Percentiles rank a stretch among this genome's conserved stretches.
These are phyloP conservation scores for Strigamia crassipes DNA, from an alignment of 2,888 invertebrate genomes.

Conservation along the genomic window DNA sequence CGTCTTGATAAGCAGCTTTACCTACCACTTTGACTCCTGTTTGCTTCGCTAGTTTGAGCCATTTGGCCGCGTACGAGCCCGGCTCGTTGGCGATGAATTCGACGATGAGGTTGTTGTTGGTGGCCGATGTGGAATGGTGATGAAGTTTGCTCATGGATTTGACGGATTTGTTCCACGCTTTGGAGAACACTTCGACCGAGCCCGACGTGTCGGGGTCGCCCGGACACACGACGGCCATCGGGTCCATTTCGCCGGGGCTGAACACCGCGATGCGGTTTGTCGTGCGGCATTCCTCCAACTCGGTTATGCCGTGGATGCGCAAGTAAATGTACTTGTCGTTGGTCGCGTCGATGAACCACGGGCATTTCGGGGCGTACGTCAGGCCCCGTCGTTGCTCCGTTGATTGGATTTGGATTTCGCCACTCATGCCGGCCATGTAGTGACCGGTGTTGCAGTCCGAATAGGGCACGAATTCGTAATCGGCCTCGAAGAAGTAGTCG, in stretches of 20 bases:
- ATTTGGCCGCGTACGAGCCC: conserved; percentile 74
- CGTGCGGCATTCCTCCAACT: conserved; percentile 66
- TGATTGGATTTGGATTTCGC: conserved; percentile 72
- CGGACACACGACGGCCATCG: conserved; percentile 49
- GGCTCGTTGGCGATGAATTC: conserved; percentile 75
- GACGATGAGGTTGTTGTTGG: conserved; percentile 70
- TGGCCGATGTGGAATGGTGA: neutral
- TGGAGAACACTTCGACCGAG: conserved; percentile 71
- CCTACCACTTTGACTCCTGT: conserved; percentile 8
- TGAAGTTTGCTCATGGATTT: conserved; percentile 7
- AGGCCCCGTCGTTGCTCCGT: conserved; percentile 65
- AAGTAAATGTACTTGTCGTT: conserved; percentile 53
- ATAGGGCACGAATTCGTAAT: conserved; percentile 76
- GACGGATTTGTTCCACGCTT: conserved; percentile 67
- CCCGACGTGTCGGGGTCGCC: neutral
- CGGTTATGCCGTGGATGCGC: conserved; percentile 51
- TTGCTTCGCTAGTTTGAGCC: conserved; percentile 58
- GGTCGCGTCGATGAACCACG: conserved; percentile 53
- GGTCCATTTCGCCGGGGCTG: conserved; percentile 57
- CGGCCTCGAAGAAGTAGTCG: conserved; percentile 77
- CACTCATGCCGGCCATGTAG: conserved; percentile 70
- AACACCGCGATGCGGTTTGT: conserved; percentile 74
- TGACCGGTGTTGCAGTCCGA: conserved; percentile 71
- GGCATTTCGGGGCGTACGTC: conserved; percentile 50
- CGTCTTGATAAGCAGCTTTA: conserved; percentile 46